Conservation (phyloP, 2,797 vertebrate genomes). For the Chaunax sp. region DNA sequence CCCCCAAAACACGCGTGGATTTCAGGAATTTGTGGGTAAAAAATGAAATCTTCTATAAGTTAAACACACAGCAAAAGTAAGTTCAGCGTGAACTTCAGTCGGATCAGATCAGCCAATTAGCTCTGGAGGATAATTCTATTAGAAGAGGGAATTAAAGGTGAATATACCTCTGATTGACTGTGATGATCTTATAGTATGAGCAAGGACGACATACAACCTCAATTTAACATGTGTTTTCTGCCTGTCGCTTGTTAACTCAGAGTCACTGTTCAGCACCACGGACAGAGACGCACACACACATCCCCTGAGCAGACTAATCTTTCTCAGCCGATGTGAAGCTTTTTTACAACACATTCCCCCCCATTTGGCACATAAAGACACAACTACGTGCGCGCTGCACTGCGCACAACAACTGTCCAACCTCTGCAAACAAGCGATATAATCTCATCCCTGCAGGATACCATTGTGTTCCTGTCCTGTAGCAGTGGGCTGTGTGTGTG, state of each 20-base stretch:
- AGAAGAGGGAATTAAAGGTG: neutral
- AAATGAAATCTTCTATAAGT: too few relatives aligned
- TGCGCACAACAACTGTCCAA: too few relatives aligned
- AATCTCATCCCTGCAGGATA: constrained; percentile 39
- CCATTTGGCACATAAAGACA: constrained; percentile 12
- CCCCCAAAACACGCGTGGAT: too few relatives aligned
- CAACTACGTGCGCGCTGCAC: neutral
- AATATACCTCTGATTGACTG: neutral
- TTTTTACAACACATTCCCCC: constrained; percentile 3
- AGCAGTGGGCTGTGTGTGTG: neutral
- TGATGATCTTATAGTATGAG: too few relatives aligned
- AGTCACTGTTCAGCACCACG: constrained; percentile 56
- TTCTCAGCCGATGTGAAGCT: neutral
- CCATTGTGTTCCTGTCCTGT: neutral
- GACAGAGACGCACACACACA: constrained; percentile 52
- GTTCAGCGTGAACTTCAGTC: too few relatives aligned
- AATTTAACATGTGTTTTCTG: too few relatives aligned
- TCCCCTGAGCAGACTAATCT: neutral
- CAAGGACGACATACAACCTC: neutral
- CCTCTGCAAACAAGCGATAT: constrained; percentile 2
- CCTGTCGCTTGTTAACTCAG: too few relatives aligned
- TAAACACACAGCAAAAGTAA: too few relatives aligned
- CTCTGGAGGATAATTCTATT: neutral
- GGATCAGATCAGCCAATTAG: too few relatives aligned
- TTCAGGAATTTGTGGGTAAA: too few relatives aligned